Conservation (phyloP, 1,140 invertebrate species). For the Nasonia vitripennis region DNA sequence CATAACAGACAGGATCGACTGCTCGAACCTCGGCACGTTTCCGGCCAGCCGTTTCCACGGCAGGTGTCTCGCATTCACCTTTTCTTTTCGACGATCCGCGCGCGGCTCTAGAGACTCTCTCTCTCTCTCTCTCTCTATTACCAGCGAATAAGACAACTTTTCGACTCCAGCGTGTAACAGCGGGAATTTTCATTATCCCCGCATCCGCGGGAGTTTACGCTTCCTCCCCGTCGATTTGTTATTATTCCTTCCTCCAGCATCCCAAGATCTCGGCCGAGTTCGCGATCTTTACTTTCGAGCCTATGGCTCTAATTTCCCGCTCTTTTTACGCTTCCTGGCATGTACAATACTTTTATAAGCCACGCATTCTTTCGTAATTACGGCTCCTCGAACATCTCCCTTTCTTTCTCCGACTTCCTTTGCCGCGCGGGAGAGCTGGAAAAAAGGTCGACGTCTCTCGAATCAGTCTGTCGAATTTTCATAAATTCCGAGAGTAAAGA, state of each 20-base stretch:
- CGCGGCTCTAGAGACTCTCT: background rate
- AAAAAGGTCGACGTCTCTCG: too few species aligned
- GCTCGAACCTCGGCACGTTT: conserved; percentile 35
- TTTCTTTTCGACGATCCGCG: conserved; percentile 2
- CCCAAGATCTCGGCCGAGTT: background rate
- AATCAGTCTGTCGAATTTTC: too few species aligned
- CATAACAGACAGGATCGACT: background rate
- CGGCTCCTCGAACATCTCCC: background rate
- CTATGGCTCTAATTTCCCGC: background rate
- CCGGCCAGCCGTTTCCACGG: conserved; percentile 7
- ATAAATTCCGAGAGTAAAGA: too few species aligned
- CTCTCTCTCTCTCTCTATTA: background rate
- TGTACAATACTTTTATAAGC: background rate
- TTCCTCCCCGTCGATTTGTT: background rate
- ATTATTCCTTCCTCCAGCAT: background rate
- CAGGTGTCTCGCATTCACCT: background rate
- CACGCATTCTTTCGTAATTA: conserved; percentile 23
- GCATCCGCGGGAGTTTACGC: conserved; percentile 15
- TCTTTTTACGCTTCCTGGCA: conserved; percentile 34
- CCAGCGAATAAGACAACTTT: background rate
- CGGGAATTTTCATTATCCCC: conserved; percentile 34
- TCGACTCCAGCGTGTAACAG: background rate
- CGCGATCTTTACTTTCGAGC: background rate
- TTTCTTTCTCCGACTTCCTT: conserved; percentile 20
- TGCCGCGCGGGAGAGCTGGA: background rate